Percentiles rank a stretch among this genome's conserved stretches.
Conservation (phyloP, 2,888 invertebrate species). For the Fabriciana adippe region DNA sequence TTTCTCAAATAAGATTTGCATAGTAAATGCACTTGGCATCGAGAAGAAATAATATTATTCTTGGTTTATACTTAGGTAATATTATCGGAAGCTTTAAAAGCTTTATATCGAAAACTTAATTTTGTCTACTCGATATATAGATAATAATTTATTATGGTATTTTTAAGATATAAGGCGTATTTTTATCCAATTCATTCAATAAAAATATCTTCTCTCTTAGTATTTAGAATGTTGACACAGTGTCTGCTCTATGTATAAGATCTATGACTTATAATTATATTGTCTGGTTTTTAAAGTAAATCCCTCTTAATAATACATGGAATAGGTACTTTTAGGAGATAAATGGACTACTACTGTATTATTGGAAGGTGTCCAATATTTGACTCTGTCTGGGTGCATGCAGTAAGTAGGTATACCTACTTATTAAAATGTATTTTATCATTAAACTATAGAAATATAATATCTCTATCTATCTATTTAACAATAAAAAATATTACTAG, state of each 20-base stretch:
- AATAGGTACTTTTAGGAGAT: conserved; percentile 24
- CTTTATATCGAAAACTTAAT: background rate
- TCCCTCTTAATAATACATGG: conserved; percentile 23
- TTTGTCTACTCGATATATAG: no score
- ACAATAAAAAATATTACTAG: no score
- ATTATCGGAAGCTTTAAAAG: background rate
- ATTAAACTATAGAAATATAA: no score
- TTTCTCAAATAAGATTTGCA: conserved; percentile 26
- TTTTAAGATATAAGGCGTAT: background rate
- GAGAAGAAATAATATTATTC: background rate
- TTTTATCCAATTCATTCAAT: no score
- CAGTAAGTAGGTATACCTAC: conserved; percentile 2
- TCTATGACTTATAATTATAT: conserved; percentile 3
- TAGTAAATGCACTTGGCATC: conserved; percentile 25
- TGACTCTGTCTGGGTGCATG: conserved; percentile 29
- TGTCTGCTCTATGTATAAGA: no score
- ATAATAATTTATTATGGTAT: background rate
- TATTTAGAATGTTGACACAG: no score
- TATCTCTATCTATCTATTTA: no score
- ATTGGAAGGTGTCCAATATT: conserved; percentile 36
- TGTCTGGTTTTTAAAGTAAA: conserved; percentile 23
- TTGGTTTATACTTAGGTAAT: background rate
- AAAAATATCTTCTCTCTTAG: no score
- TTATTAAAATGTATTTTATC: background rate
- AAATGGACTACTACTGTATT: conserved; percentile 24